Evolutionary conservation across 35 echinoderm and acorn worm species (phyloP), one percentile per base, ranked within the genome.

Genomic region (Ptychodera flava): DNA sequence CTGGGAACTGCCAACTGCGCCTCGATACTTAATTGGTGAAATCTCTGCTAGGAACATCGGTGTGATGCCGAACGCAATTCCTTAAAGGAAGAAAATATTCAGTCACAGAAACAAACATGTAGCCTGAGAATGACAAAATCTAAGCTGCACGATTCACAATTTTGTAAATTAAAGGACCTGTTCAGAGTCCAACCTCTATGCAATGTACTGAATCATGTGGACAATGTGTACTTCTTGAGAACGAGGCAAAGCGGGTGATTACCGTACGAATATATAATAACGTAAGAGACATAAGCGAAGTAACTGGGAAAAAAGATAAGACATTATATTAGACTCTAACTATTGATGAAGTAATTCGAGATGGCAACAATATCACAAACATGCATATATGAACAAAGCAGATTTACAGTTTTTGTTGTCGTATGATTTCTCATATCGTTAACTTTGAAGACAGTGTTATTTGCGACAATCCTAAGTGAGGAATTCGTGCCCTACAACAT

Each of bases 21-120:
- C 95, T 78, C 95, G 78, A 29, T 91, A 80, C 37, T 97, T 97
- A 33, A 85, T 31, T 0, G 95, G 95, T 31, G 95, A 91, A 16
- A 97, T 91, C 77, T 98, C 92, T 78, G 95, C 90, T 34, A 98
- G 85, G 33, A 94, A 98, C 53, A 98, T 27, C 1, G 95, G 92
- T 0, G 93, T 90, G 31, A 98, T 92, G 6, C 90, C 92, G 32
- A 91, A 85, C 32, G 87, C 79, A 0, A 91, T 84, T 30, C 94
- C 94, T 93, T 36, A 64, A 64, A 64, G 6, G 45, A 64, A 64
- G 22, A 12, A 6, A 6, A 64, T 64, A 64, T 64, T 64, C 6
- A 12, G 45, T 64, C 22, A 64, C 6, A 64, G 45, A 22, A 22
- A 12, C 6, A 64, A 22, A 64, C 45, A 64, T 64, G 22, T 22